These are phyloP conservation scores for Oscheius sp. DNA, from an alignment of 2,888 invertebrate species.

Conservation along the genomic window DNA sequence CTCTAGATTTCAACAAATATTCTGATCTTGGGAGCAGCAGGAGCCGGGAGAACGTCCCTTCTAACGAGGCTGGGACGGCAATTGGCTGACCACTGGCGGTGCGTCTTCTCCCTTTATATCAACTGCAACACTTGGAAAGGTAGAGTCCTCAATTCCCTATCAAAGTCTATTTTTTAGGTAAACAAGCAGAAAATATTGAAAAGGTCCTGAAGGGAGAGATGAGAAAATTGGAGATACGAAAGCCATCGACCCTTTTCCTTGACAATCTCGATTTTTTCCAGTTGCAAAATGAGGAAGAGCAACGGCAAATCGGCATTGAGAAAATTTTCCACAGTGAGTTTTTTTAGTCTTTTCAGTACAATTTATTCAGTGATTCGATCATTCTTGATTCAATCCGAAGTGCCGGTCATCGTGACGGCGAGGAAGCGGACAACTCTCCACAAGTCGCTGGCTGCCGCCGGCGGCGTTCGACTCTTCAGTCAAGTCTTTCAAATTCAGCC, in stretches of 20 bases:
- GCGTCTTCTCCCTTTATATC: slow-evolving; percentile 38
- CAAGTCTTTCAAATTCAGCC: slow-evolving; percentile 37
- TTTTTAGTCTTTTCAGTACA: not conserved
- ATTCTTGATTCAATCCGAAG: slow-evolving; percentile 1
- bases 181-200: slow-evolving; percentile 57
- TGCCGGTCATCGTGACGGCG: slow-evolving; percentile 25
- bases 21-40: slow-evolving; percentile 40
- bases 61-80: slow-evolving; percentile 42
- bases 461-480: slow-evolving; percentile 35
- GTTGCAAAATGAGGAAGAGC: slow-evolving; percentile 58
- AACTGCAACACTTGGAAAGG: slow-evolving; percentile 46
- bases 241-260: slow-evolving; percentile 58
- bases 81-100: slow-evolving; percentile 36
- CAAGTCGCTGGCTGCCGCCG: slow-evolving; percentile 22
- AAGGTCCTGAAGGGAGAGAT: slow-evolving; percentile 47
- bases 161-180: slow-evolving; percentile 39
- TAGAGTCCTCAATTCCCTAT: not conserved
- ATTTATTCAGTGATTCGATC: slow-evolving; percentile 7
- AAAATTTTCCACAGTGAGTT: slow-evolving; percentile 51
- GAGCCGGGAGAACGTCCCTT: slow-evolving; percentile 54
- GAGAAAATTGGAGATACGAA: slow-evolving; percentile 40
- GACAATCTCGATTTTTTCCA: slow-evolving; percentile 63
- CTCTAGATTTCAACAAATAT: slow-evolving; percentile 32
- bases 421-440: slow-evolving; percentile 27
- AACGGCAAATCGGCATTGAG: slow-evolving; percentile 55